Conservation (phyloP, 2,113 vertebrate species). For the Nycticorax nycticorax region DNA sequence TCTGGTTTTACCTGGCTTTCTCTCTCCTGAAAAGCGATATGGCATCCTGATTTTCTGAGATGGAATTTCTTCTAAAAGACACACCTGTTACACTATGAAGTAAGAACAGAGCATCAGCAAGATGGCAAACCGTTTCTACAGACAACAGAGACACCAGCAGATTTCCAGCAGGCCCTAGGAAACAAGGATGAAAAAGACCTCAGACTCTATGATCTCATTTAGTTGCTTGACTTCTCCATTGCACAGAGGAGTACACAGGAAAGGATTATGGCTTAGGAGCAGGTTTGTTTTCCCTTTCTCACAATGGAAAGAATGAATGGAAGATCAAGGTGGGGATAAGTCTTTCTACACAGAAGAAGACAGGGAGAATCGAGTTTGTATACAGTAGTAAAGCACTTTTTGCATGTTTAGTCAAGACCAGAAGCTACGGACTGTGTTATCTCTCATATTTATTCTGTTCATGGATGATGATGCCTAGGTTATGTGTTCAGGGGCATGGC, state of each 20-base stretch:
- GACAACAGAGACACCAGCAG: not conserved
- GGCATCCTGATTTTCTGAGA: not conserved
- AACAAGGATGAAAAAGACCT: not conserved
- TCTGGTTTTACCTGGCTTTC: not conserved
- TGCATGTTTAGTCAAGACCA: constrained; percentile 53
- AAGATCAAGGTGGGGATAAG: not conserved
- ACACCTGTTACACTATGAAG: not conserved
- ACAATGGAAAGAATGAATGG: not conserved
- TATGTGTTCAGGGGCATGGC: not conserved
- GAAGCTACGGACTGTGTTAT: not conserved
- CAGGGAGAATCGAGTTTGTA: not conserved
- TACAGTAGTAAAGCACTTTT: not conserved
- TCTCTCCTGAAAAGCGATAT: not conserved
- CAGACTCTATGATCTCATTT: not conserved
- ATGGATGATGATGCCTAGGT: constrained; percentile 19
- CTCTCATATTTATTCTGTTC: constrained; percentile 21
- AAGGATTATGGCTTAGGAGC: not conserved
- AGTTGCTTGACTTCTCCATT: not conserved
- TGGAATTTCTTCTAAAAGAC: not conserved
- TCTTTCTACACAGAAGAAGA: not conserved
- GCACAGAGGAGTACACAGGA: not conserved
- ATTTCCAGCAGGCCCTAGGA: not conserved
- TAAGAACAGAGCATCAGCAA: not conserved
- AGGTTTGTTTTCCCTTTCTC: not conserved
- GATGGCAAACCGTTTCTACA: not conserved